Percentiles rank a stretch among this genome's conserved stretches.
Evolutionary conservation across 2,888 invertebrate species (phyloP).

Genomic region (Lucinisca nassula): DNA sequence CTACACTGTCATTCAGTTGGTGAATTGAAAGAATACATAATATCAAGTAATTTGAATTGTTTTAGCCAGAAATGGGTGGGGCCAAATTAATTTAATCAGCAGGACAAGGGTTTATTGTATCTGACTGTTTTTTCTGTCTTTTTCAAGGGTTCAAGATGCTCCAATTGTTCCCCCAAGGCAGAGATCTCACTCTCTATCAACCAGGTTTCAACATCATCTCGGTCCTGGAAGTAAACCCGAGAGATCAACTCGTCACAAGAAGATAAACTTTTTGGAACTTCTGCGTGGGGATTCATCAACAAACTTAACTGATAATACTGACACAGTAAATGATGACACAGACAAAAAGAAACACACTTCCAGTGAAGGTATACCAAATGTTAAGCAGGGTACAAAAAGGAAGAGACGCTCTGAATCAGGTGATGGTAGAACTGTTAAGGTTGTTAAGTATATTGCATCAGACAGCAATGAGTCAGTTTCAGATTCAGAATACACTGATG

Average conservation of each 20-base stretch:
- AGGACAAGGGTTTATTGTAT: too few species aligned
- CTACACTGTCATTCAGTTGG: too few species aligned
- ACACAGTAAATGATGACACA: not conserved
- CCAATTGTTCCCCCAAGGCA: not conserved
- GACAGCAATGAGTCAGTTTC: slow-evolving; percentile 41
- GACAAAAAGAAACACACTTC: slow-evolving; percentile 18
- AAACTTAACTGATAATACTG: slow-evolving; percentile 43
- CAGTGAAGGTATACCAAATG: not conserved
- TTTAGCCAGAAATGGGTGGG: too few species aligned
- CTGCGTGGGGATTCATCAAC: slow-evolving; percentile 79
- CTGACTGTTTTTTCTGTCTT: too few species aligned
- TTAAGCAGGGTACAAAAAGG: not conserved
- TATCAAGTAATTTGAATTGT: too few species aligned
- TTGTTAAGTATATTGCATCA: slow-evolving; percentile 53
- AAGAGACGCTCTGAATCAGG: not conserved
- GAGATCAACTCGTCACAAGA: slow-evolving; percentile 80
- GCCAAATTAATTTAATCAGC: too few species aligned
- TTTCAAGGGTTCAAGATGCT: not conserved
- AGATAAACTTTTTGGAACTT: slow-evolving; percentile 85
- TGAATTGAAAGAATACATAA: too few species aligned
- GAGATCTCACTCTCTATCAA: not conserved
- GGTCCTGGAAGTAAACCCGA: not conserved
- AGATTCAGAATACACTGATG: not conserved
- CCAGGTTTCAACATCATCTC: not conserved
- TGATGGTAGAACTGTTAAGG: slow-evolving; percentile 31